These are phyloP conservation scores for Epinotia brunnichana DNA, from an alignment of 2,888 invertebrate genomes.

Conservation along the genomic window DNA sequence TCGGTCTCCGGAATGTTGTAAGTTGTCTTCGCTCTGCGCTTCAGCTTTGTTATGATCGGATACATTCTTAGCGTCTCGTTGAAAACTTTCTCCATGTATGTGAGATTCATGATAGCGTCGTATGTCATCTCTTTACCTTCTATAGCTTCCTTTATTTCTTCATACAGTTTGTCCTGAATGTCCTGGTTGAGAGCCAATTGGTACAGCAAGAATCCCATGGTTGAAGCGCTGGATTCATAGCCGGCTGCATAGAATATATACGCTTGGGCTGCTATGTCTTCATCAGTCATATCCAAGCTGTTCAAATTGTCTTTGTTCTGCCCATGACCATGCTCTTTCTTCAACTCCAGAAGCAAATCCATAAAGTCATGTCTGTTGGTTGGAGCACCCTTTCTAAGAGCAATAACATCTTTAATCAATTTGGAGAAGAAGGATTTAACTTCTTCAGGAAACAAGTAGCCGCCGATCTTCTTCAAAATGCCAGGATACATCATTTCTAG, in stretches of 20 bases:
- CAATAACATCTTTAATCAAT: slow-evolving; percentile 26
- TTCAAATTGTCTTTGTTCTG: slow-evolving; percentile 1
- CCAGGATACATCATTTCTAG: slow-evolving; percentile 40
- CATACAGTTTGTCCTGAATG: slow-evolving; percentile 35
- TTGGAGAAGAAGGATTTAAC: slow-evolving; percentile 32
- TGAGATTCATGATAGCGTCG: slow-evolving; percentile 17
- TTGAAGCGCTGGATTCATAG: slow-evolving; percentile 40
- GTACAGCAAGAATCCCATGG: slow-evolving; percentile 41
- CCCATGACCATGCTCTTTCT: slow-evolving; percentile 20
- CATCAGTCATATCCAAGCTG: slow-evolving; percentile 31
- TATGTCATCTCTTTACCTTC: slow-evolving; percentile 20
- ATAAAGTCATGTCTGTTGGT: slow-evolving; percentile 40
- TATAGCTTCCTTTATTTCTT: slow-evolving; percentile 36
- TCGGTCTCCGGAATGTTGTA: slow-evolving; percentile 25
- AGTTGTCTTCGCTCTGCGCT: slow-evolving; percentile 1
- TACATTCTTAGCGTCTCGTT: slow-evolving; percentile 35
- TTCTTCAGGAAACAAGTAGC: slow-evolving; percentile 21
- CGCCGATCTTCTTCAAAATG: slow-evolving; percentile 30
- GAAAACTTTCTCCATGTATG: slow-evolving; percentile 37
- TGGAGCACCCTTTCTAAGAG: slow-evolving; percentile 22
- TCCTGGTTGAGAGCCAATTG: slow-evolving; percentile 38
- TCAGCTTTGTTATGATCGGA: slow-evolving; percentile 22
- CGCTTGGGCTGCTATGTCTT: slow-evolving; percentile 36
- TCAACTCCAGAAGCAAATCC: slow-evolving; percentile 39
- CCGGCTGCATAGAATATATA: slow-evolving; percentile 43